A percentile compares a stretch with the other conserved stretches of the same genome.
phyloP scores from a whole-genome alignment of 2,888 invertebrate genomes.

The Aphidoletes aphidimyza region DNA sequence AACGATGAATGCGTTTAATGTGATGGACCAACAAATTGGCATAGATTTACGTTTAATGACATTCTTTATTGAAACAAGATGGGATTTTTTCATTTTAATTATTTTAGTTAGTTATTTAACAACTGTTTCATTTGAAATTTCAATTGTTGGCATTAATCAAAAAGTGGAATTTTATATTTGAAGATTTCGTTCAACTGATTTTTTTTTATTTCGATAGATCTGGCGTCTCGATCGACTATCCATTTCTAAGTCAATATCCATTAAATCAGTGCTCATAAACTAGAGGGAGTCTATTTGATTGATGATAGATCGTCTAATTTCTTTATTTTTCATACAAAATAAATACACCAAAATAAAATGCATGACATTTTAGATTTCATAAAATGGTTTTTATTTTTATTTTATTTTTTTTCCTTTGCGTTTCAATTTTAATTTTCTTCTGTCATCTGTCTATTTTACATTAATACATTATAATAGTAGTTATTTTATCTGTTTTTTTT shows the following conservation, averaged over 20 bases:
- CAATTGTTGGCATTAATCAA: no score
- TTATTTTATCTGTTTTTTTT: not conserved
- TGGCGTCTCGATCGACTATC: no score
- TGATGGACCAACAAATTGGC: not conserved
- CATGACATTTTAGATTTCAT: not conserved
- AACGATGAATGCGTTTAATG: not conserved
- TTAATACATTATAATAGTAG: constrained; percentile 11
- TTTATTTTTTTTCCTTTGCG: not conserved
- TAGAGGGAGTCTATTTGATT: no score
- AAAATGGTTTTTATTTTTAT: not conserved
- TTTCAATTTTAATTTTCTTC: constrained; percentile 14
- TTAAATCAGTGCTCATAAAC: no score
- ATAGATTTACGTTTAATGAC: not conserved
- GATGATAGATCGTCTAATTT: no score
- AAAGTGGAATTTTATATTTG: no score
- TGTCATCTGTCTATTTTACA: constrained; percentile 30
- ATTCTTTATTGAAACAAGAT: not conserved
- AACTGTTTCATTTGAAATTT: no score
- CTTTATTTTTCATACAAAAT: not conserved
- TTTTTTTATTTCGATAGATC: no score
- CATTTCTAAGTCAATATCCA: no score
- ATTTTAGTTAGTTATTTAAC: no score
- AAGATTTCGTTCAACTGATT: no score
- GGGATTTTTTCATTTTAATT: not conserved
- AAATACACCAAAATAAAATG: not conserved